Conservation (phyloP, 2,888 invertebrate genomes). For the Altica lythri region DNA sequence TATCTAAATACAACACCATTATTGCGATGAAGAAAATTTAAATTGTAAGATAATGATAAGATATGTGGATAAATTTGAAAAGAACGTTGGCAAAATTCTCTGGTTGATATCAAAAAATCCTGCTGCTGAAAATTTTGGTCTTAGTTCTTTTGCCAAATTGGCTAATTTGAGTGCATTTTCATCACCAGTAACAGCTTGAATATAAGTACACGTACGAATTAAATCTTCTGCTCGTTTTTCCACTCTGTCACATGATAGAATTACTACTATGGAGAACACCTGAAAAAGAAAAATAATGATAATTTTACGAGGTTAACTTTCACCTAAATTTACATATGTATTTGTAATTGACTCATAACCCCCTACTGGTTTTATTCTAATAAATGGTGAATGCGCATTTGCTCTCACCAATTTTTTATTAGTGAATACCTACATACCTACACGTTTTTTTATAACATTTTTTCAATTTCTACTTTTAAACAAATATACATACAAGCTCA, state of each 20-base stretch:
- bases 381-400: too few relatives aligned
- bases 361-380: too few relatives aligned
- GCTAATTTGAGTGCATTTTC: background rate
- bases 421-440: too few relatives aligned
- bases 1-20: too few relatives aligned
- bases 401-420: too few relatives aligned
- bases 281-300: too few relatives aligned
- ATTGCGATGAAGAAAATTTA: slow-evolving; percentile 1
- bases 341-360: too few relatives aligned
- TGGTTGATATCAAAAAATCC: slow-evolving; percentile 19
- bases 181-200: background rate
- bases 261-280: background rate
- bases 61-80: slow-evolving; percentile 16
- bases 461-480: too few relatives aligned
- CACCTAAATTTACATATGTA: too few relatives aligned
- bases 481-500: too few relatives aligned
- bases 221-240: slow-evolving; percentile 1
- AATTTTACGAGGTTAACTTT: too few relatives aligned
- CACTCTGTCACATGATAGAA: slow-evolving; percentile 1
- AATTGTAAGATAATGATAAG: slow-evolving; percentile 15
- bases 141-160: background rate
- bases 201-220: background rate
- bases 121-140: slow-evolving; percentile 16
- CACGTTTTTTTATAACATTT: too few relatives aligned
- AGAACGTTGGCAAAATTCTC: slow-evolving; percentile 5